Evolutionary conservation across 1,140 invertebrate genomes (phyloP).

Genomic region (Pinna nobilis): DNA sequence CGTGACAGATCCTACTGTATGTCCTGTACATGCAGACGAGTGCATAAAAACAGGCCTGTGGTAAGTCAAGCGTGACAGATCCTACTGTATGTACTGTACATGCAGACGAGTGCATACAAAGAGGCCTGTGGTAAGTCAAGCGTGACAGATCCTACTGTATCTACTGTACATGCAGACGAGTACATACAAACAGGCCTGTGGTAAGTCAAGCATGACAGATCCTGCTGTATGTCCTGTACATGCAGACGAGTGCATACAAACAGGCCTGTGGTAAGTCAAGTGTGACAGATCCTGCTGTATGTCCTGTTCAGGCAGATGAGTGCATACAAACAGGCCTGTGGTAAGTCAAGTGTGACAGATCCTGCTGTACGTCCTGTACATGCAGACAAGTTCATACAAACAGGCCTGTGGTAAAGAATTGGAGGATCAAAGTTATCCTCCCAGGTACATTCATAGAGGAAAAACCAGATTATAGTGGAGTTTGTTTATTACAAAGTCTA

Average conservation of each 20-base stretch:
- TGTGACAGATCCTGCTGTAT: slow-evolving; percentile 81
- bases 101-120: slow-evolving; percentile 88
- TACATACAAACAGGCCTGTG: slow-evolving; percentile 88
- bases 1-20: slow-evolving; percentile 88
- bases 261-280: slow-evolving; percentile 82
- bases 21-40: slow-evolving; percentile 89
- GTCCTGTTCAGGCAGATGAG: slow-evolving; percentile 80
- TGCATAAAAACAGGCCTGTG: slow-evolving; percentile 88
- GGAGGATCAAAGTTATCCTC: neutral
- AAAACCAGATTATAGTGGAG: no score
- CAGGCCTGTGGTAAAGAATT: neutral
- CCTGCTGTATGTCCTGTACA: slow-evolving; percentile 93
- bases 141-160: slow-evolving; percentile 79
- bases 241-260: slow-evolving; percentile 88
- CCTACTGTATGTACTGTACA: slow-evolving; percentile 88
- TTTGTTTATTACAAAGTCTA: no score
- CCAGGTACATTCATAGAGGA: no score
- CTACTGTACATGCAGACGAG: slow-evolving; percentile 89
- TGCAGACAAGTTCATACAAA: neutral
- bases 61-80: slow-evolving; percentile 69
- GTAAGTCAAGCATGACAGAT: slow-evolving; percentile 69
- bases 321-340: neutral
- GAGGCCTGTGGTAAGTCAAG: slow-evolving; percentile 82
- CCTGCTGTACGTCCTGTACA: no score
- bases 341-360: no score